Base-by-base conservation (phyloP, 2,888 invertebrate species). In the Lycaena phlaeas region DNA sequence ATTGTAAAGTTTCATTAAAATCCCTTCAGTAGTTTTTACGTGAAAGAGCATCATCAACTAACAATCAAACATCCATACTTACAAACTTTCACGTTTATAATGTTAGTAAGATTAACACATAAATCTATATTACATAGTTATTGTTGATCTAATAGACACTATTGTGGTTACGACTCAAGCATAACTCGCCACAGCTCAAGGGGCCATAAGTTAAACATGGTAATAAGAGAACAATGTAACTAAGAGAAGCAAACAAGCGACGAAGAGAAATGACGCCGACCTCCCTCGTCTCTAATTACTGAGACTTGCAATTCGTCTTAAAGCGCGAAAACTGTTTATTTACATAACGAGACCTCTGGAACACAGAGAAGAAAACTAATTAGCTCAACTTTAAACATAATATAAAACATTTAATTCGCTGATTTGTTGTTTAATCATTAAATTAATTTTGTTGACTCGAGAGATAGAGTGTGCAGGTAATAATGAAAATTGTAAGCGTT, bases 241-340 rank as follows among this genome's bases (percentile, higher is more conserved):
- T 46, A 42, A 40, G 38, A 38, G 41, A 43, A 43, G 44, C 42
- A 29, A 44, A 44, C 38, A 48, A 53, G 42, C 49, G 50, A 51
- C 45, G 45, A 50, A 53, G 56, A 59, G 56, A 54, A 61, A 60
- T 57, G 40, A 55, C 51, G 46, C 40, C 44, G 52, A 52, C 54
- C 40, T 38, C 53, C n/a, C n/a, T n/a, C 41, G 52, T 50, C 55
- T 52, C 53, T 64, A 65, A 66, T 67, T 61, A 61, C 54, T 50
- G 39, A 39, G 50, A 53, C 53, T 49, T 40, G 42, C 48, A 41
- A 59, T 64, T 61, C 56, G 51, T 62, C 51, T 54, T 49, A 28
- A 49, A 43, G 45, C 44, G 49, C 46, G 42, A 44, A 27, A 43
- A 55, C 45, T 46, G 52, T 53, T 53, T 48, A 54, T 55, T 51